Evolutionary conservation across 2,888 invertebrate species (phyloP).

Genomic region (Diabrotica balteata): DNA sequence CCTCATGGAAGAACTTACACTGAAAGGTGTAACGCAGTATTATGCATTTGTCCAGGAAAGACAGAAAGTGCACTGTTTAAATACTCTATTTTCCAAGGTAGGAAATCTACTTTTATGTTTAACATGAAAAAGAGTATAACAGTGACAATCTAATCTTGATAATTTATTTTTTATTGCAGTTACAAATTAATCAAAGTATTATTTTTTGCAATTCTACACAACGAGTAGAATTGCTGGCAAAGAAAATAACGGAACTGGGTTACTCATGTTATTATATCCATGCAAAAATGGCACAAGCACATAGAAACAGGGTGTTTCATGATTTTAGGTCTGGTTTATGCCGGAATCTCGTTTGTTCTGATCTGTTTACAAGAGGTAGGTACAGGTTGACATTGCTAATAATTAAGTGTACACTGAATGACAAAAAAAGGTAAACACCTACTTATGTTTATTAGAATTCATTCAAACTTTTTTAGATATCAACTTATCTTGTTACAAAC

Average conservation of each 20-base stretch:
- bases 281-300: constrained; percentile 99
- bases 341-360: constrained; percentile 94
- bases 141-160: no score
- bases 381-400: no score
- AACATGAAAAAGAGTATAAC: no score
- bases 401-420: no score
- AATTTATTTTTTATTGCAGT: constrained; percentile 64
- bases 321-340: constrained; percentile 98
- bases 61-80: constrained; percentile 99
- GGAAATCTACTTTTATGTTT: constrained; percentile 21
- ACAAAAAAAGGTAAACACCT: no score
- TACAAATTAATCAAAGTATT: constrained; percentile 99
- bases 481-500: no score
- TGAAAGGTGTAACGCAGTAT: constrained; percentile 99
- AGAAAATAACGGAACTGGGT: constrained; percentile 99
- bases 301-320: constrained; percentile 98
- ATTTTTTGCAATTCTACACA: constrained; percentile 99
- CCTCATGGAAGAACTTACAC: constrained; percentile 98
- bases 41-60: constrained; percentile 99
- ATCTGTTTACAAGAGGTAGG: constrained; percentile 94
- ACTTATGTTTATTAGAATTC: no score
- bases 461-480: no score
- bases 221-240: constrained; percentile 97
- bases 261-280: constrained; percentile 99
- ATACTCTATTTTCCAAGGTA: constrained; percentile 98